Base-by-base conservation (phyloP, 2,888 invertebrate genomes). In the Torymus auratus region DNA sequence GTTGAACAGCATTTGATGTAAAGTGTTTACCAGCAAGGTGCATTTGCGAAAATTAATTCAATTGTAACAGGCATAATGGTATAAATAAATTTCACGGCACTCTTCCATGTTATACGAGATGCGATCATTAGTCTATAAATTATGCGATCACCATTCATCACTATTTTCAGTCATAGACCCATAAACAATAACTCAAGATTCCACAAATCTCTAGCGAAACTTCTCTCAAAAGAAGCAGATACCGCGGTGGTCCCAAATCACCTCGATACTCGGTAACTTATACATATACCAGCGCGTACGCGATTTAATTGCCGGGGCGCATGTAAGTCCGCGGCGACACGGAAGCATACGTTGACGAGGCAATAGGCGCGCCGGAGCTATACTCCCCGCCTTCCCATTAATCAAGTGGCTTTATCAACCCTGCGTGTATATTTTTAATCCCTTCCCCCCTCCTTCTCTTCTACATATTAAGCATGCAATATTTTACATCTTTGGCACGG, bases 381-480 rank as follows among this genome's bases (percentile, higher is more conserved):
- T 3, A 5, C 10, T 50, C 15, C 11, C 11, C 11, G 4, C 28
- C 12, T 11, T 11, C 10, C 68, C 71, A 80, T 80, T 80, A 80
- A 80, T 80, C 80, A 80, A 58, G 41, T 20, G 20, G 20, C 67
- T 80, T 80, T 80, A 80, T 80, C 80, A 68, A 65, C 10, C 60
- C 23, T 41, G 60, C 67, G 60, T 55, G 78, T 55, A 56, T 58
- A 23, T 72, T 77, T 72, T 65, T 53, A 28, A 58, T 64, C n/a
- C 17, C 7, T 13, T 14, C 50, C 50, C 75, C 50, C 67, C n/a
- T 41, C 53, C 23, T 3, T 11, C 60, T 50, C 15, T 11, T 60
- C 12, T 28, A 0, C 23, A n/a, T 14, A 62, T 41, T 72, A 60
- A 55, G 41, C 69, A 65, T 72, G 65, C 78, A 71, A 58, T 65